Evolutionary conservation across 1,140 invertebrate genomes (phyloP).

Genomic region (Pseudomyrmex sp.): DNA sequence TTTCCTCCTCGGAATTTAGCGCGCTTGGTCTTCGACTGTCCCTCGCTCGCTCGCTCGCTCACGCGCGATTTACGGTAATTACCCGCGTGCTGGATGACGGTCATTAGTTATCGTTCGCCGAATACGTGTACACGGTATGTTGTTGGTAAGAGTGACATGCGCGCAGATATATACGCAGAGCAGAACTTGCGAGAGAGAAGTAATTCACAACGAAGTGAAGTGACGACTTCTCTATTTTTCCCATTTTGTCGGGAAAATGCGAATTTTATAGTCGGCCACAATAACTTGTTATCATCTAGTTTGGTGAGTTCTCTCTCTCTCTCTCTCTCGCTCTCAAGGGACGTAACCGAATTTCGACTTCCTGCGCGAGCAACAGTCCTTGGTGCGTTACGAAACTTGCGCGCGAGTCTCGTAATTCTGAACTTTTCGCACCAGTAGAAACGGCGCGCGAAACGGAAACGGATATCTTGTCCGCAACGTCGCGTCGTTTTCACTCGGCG

Average conservation of each 20-base stretch:
- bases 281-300: conserved; percentile 53
- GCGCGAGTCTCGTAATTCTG: conserved; percentile 44
- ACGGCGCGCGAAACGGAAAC: conserved; percentile 27
- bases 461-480: conserved; percentile 26
- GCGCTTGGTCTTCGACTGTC: conserved; percentile 42
- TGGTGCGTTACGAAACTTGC: conserved; percentile 38
- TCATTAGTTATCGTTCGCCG: conserved; percentile 29
- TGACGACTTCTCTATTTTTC: conserved; percentile 12
- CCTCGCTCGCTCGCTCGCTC: background rate
- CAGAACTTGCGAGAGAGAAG: background rate
- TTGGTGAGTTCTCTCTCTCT: background rate
- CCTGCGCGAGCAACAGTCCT: conserved; percentile 20
- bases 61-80: conserved; percentile 48
- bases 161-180: background rate
- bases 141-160: background rate
- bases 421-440: conserved; percentile 52
- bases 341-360: conserved; percentile 48
- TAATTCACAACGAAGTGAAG: background rate
- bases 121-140: background rate
- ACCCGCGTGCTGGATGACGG: background rate
- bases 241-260: background rate
- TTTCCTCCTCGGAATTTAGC: conserved; percentile 32
- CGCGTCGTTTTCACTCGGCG: background rate
- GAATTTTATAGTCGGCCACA: conserved; percentile 9
- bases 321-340: background rate